Evolutionary conservation across 1,140 invertebrate genomes (phyloP), one percentile per base, ranked within the genome.

Genomic region (Calliphora vicina): DNA sequence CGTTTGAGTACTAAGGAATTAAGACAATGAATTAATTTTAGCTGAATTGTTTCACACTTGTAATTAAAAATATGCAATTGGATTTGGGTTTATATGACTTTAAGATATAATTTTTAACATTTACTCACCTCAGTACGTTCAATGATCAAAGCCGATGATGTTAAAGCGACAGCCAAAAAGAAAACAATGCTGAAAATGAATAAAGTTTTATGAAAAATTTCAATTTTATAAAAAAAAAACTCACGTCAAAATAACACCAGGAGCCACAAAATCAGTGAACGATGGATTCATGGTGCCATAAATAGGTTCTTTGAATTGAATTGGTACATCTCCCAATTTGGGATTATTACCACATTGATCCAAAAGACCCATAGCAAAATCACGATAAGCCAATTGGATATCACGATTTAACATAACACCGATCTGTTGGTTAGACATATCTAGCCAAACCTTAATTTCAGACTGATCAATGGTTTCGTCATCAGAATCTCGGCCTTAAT

Each of bases 341-440:
- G 94, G 93, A 91, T 97, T 96, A 88, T 95, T 93, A 6, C 94
- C 92, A 87, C 96, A 97, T 26, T 93, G 92, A 3, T 92, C 89
- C 0, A 97, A 88, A 71, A 97, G 91, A 80, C 94, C 91, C 91
- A 94, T 92, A n/a, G 94, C 94, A 86, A 97, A 97, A 87, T 94
- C 93, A 88, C 96, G 91, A 87, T 97, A 96, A 0, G 96, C 94
- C 88, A 94, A 93, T 86, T 96, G 93, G 71, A 98, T 93, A 89
- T 96, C 95, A 80, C 95, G 92, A 87, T 96, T 95, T 13, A 98
- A 91, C 92, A 96, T 95, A 80, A 96, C 92, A 0, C 96, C 95
- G 83, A 98, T 97, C 92, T 97, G 97, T 90, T 98, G 96, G 93
- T 98, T 97, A 43, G 97, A 98, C 94, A 97, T 97, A 90, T 99